A percentile compares a stretch with the other conserved stretches of the same genome.
Conservation (phyloP, 2,113 vertebrate genomes). For the Lathamus discolor region DNA sequence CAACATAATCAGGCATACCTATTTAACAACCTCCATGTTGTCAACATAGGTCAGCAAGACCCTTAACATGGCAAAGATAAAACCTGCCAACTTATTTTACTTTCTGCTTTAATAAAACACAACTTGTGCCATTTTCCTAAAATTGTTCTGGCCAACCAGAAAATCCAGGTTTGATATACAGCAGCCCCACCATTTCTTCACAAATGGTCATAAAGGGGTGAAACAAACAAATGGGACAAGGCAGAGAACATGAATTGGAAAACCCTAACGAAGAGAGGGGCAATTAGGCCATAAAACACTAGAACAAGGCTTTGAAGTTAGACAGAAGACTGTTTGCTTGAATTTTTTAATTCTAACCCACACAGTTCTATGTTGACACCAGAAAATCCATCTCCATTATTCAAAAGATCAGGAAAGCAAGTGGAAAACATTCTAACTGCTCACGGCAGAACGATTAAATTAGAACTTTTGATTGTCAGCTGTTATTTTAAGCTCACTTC, state of each 20-base stretch:
- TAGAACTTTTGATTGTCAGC: conserved; percentile 4
- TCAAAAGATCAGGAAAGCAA: not conserved
- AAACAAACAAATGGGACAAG: not conserved
- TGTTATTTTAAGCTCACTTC: conserved; percentile 2
- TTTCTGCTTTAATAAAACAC: not conserved
- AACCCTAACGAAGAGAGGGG: not conserved
- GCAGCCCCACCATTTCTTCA: not conserved
- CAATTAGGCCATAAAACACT: not conserved
- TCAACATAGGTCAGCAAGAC: not conserved
- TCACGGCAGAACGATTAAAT: conserved; percentile 6
- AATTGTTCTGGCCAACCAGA: not conserved
- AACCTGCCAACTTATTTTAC: not conserved
- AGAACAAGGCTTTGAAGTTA: not conserved
- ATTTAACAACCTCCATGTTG: not conserved
- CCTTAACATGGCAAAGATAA: not conserved
- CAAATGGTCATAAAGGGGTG: not conserved
- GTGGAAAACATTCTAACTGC: not conserved
- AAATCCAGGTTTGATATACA: not conserved
- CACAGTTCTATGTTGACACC: not conserved
- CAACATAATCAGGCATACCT: not conserved
- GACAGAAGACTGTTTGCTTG: not conserved
- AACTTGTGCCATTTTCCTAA: not conserved
- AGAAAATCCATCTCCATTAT: not conserved
- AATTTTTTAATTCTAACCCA: not conserved
- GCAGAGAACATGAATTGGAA: not conserved